These are phyloP conservation scores for Nothocercus nigrocapillus DNA, from an alignment of 2,113 vertebrate species.

Conservation along the genomic window DNA sequence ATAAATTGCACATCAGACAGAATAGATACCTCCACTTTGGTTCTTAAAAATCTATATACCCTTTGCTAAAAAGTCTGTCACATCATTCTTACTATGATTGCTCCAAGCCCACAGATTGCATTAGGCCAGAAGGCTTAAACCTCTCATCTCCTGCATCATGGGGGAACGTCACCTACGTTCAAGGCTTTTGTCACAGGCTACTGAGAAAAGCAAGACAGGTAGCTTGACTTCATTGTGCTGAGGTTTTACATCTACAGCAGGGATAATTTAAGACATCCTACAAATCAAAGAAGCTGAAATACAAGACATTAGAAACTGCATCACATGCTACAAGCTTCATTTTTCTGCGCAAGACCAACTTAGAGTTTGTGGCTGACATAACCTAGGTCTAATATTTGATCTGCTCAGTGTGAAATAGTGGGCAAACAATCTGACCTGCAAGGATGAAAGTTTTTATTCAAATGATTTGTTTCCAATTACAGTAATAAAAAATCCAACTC, in stretches of 20 bases:
- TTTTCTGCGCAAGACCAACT: background rate
- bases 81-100: background rate
- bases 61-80: background rate
- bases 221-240: background rate
- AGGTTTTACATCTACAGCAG: background rate
- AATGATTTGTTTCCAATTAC: background rate
- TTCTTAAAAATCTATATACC: background rate
- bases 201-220: background rate
- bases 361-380: background rate
- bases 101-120: background rate
- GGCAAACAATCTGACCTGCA: background rate
- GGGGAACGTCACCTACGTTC: accelerated
- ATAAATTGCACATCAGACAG: background rate
- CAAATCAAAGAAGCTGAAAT: background rate
- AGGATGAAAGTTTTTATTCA: background rate
- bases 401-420: background rate
- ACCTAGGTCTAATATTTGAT: background rate
- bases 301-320: background rate
- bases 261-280: background rate
- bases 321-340: background rate
- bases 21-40: background rate
- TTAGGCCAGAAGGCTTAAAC: background rate
- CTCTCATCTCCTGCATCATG: background rate
- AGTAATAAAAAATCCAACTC: background rate
- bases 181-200: background rate